Base-by-base conservation (phyloP, 2,888 invertebrate species). In the Eustalomyia histrio region DNA sequence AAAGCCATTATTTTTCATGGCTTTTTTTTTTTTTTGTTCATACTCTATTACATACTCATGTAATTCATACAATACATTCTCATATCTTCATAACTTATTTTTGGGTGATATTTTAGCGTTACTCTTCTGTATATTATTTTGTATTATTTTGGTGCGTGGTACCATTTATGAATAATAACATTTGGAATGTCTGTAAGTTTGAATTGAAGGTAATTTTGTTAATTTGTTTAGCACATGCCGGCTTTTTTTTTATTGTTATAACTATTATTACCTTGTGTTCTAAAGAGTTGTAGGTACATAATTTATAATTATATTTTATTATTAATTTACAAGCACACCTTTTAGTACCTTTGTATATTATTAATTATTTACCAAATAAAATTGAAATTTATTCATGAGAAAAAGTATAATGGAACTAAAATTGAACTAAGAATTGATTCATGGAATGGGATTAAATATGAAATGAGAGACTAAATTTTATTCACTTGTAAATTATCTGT, bases 191-290 rank as follows among this genome's bases (percentile, higher is more conserved):
- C 43, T 21, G 21, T 14, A 29, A 12, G 43, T 67, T 29, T 35
- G 33, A 29, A 72, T 60, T 73, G 47, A 29, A 21, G 29, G 63
- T 79, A 73, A 57, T 79, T 68, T 79, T 73, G 50, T 79, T 79
- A 68, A 79, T 79, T 79, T 73, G 68, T 73, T 68, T 68, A 63
- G 63, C 79, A 68, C 79, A 79, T 68, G 79, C 79, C 72, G 72
- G 29, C 50, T 73, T 67, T 47, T 63, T 50, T 60, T 24, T 43
- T 52, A 29, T 29, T 29, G 29, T 29, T 29, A 29, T 29, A 29
- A n/a, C 63, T 55, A 55, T 16, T 16, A 47, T 47, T 58, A 16
- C 10, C 33, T n/a, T 33, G n/a, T 47, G 14, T 47, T 47, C 14
- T 47, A 43, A 2, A 12, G 1, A 5, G 12, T 14, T 43, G 14